Conservation (phyloP, 1,140 invertebrate genomes). For the Sarcophaga peregrina region DNA sequence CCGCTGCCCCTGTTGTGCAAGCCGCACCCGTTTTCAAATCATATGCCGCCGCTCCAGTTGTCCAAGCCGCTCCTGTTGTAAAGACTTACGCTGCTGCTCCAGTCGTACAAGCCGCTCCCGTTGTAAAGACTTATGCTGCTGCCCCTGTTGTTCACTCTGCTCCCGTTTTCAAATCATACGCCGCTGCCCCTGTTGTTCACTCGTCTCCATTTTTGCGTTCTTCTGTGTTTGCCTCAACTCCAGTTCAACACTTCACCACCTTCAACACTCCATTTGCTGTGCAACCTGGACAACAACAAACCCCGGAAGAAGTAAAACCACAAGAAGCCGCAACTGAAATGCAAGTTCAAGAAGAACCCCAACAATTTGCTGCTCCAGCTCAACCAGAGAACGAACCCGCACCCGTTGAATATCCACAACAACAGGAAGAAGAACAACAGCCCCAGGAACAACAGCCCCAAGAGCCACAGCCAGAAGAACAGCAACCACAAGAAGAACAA, state of each 20-base stretch:
- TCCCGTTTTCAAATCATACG: not conserved
- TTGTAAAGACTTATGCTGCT: not conserved
- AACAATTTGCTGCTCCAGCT: constrained; percentile 49
- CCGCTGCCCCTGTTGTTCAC: not conserved
- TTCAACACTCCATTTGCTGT: constrained; percentile 8
- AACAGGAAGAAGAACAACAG: constrained; percentile 49
- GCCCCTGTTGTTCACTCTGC: constrained; percentile 22
- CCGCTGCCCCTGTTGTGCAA: constrained; percentile 64
- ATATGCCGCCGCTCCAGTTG: constrained; percentile 46
- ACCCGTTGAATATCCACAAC: constrained; percentile 43
- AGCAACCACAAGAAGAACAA: constrained; percentile 47
- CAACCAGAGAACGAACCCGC: constrained; percentile 57
- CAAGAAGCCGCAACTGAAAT: constrained; percentile 47
- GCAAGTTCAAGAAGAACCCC: constrained; percentile 51
- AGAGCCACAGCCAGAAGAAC: constrained; percentile 49
- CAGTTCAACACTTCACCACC: constrained; percentile 21
- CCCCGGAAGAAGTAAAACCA: constrained; percentile 50
- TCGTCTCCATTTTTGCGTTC: not conserved
- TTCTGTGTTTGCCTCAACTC: not conserved
- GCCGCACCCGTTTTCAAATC: constrained; percentile 64
- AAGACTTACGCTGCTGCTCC: not conserved
- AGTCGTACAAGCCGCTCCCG: not conserved
- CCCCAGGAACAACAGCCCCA: constrained; percentile 52
- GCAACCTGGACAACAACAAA: constrained; percentile 47
- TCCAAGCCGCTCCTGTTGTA: constrained; percentile 43